These are phyloP conservation scores for Pelecanoides urinatrix DNA, from an alignment of 2,113 vertebrate genomes.

Conservation along the genomic window DNA sequence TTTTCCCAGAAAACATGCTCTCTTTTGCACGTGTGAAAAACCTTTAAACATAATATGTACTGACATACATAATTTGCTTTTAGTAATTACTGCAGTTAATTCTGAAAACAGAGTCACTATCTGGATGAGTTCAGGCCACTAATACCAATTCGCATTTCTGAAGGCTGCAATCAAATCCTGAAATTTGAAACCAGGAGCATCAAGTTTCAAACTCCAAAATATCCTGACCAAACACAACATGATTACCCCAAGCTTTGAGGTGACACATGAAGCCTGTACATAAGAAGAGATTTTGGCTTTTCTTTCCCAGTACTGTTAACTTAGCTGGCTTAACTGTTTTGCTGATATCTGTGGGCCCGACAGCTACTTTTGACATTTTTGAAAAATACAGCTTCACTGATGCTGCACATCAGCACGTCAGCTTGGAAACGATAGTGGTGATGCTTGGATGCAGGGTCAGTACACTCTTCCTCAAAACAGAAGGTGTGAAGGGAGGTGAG, in stretches of 20 bases:
- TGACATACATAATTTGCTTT: background rate
- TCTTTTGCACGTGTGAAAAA: background rate
- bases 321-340: background rate
- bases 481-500: background rate
- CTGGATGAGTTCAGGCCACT: background rate
- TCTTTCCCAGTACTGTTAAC: background rate
- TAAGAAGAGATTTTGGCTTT: background rate
- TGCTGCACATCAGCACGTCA: background rate
- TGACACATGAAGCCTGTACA: background rate
- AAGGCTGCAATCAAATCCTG: background rate
- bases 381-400: background rate
- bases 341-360: background rate
- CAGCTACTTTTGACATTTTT: background rate
- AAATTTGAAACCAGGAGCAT: background rate
- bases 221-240: background rate
- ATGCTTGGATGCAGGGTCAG: background rate
- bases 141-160: background rate
- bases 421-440: background rate
- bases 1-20: background rate
- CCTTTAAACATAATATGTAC: background rate
- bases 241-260: background rate
- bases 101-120: background rate
- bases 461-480: background rate
- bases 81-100: background rate
- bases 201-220: constrained; percentile 19